Conservation (phyloP, 2,797 vertebrate species). For the Mico argentatus region DNA sequence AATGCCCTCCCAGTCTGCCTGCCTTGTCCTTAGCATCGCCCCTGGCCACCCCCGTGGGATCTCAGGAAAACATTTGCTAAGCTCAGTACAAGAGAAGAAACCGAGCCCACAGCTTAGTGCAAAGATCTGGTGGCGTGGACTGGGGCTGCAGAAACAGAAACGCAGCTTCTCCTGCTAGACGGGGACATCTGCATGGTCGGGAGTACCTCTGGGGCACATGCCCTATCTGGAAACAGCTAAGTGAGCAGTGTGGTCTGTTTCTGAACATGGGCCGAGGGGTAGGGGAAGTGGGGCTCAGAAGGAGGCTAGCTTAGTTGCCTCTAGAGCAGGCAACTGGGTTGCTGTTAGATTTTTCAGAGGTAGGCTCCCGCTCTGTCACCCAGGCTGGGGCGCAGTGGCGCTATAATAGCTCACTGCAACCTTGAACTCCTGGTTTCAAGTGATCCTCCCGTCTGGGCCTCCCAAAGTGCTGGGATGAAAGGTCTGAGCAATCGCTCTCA, state of each 20-base stretch:
- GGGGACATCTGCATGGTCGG: rapidly evolving
- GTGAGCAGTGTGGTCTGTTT: background rate
- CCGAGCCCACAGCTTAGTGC: background rate
- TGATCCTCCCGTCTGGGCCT: background rate
- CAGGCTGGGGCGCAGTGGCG: background rate
- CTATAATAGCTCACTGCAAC: background rate
- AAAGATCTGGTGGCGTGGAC: background rate
- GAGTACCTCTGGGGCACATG: background rate
- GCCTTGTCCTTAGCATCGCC: background rate
- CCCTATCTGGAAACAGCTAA: background rate
- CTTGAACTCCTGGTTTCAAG: background rate
- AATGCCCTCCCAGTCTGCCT: background rate
- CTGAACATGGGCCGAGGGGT: background rate
- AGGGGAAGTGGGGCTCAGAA: background rate
- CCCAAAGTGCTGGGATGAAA: background rate
- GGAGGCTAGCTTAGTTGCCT: background rate
- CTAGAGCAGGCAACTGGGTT: background rate
- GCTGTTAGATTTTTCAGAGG: background rate
- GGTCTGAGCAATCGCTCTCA: background rate
- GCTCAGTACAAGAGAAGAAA: rapidly evolving
- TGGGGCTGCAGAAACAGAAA: background rate
- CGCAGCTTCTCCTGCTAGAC: background rate
- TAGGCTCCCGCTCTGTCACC: background rate
- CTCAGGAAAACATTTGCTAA: background rate
- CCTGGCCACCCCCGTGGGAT: background rate